Evolutionary conservation across 2,888 invertebrate species (phyloP).

Genomic region (Apoderus coryli): DNA sequence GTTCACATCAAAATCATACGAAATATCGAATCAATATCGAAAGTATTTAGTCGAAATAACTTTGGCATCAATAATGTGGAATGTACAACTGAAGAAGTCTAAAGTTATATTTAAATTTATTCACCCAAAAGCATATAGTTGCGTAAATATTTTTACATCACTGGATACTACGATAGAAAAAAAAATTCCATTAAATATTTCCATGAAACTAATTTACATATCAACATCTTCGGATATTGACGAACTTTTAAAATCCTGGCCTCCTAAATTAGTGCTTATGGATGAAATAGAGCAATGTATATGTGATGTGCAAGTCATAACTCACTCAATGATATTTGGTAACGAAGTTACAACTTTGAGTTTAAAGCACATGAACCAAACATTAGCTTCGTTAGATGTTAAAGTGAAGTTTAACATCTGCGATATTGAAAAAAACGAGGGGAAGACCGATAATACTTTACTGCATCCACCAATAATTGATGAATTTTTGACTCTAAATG

Average conservation of each 20-base stretch:
- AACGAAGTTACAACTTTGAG: constrained; percentile 17
- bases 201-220: constrained; percentile 23
- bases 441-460: constrained; percentile 16
- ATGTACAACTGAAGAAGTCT: constrained; percentile 14
- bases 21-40: no score
- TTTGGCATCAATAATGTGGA: no score
- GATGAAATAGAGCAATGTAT: constrained; percentile 21
- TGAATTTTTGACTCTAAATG: constrained; percentile 35
- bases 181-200: constrained; percentile 2
- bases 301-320: constrained; percentile 18
- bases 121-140: constrained; percentile 26
- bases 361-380: no score
- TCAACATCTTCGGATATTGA: constrained; percentile 21
- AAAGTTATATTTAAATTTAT: constrained; percentile 25
- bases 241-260: constrained; percentile 23
- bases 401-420: constrained; percentile 16
- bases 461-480: constrained; percentile 25
- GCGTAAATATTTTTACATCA: constrained; percentile 21
- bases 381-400: constrained; percentile 22
- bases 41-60: no score
- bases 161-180: constrained; percentile 18
- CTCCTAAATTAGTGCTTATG: constrained; percentile 22
- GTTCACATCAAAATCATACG: no score
- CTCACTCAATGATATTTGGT: background rate
- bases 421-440: constrained; percentile 13